phyloP scores from a whole-genome alignment of 2,888 invertebrate species.

The Amitus sp. region DNA sequence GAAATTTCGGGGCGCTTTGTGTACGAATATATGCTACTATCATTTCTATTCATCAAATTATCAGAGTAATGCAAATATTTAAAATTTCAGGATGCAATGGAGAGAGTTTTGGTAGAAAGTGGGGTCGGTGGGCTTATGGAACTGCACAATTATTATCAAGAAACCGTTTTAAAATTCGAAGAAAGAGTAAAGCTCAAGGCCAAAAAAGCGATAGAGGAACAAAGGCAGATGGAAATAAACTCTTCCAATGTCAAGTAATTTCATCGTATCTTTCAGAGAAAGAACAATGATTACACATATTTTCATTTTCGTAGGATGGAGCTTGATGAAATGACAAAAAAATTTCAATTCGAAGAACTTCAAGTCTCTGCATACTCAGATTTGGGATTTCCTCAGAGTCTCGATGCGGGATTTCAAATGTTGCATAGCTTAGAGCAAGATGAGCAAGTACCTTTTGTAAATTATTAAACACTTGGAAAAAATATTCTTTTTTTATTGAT shows the following conservation, averaged over 20 bases:
- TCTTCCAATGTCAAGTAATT: constrained; percentile 50
- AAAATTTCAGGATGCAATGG: constrained; percentile 68
- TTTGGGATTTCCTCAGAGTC: constrained; percentile 67
- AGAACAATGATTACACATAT: neutral
- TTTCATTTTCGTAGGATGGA: constrained; percentile 50
- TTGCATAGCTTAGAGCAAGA: constrained; percentile 73
- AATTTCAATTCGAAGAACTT: constrained; percentile 59
- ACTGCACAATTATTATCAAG: constrained; percentile 71
- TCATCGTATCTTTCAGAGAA: neutral
- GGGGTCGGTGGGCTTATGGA: constrained; percentile 70
- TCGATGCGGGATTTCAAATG: constrained; percentile 76
- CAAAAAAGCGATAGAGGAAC: constrained; percentile 55
- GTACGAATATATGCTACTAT: no score
- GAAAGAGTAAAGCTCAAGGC: constrained; percentile 53
- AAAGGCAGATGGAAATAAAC: constrained; percentile 53
- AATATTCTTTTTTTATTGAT: constrained; percentile 3
- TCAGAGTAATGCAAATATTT: neutral
- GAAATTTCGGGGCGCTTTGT: no score
- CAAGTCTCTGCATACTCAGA: constrained; percentile 62
- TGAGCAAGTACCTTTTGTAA: constrained; percentile 52
- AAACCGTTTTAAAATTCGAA: constrained; percentile 56
- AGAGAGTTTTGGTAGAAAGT: constrained; percentile 71
- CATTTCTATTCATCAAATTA: no score
- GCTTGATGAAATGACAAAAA: constrained; percentile 57
- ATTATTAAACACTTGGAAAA: no score